A percentile compares a stretch with the other conserved stretches of the same genome.
phyloP scores from a whole-genome alignment of 2,113 vertebrate species.

The Pagrus major region DNA sequence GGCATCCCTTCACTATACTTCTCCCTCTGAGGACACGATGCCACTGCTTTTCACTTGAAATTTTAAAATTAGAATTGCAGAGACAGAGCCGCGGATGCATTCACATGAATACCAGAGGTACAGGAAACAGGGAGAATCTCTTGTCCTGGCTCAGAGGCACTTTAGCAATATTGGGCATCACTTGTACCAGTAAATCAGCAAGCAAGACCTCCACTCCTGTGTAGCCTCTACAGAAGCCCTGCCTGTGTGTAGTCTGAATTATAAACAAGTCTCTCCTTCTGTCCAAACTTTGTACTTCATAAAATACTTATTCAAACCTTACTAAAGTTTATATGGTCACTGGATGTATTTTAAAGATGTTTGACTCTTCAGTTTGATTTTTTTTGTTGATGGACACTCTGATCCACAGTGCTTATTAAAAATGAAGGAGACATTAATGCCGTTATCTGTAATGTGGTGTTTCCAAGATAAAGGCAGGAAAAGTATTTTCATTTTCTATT shows the following conservation, averaged over 20 bases:
- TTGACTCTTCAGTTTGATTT: background rate
- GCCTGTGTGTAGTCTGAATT: background rate
- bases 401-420: background rate
- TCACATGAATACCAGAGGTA: background rate
- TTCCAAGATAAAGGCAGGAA: background rate
- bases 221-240: background rate
- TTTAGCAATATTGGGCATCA: background rate
- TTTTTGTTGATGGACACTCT: background rate
- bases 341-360: background rate
- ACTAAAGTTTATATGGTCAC: background rate
- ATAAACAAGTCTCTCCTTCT: background rate
- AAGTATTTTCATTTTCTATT: background rate
- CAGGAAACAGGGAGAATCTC: background rate
- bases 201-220: background rate
- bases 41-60: background rate
- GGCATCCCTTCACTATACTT: background rate
- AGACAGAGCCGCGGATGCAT: background rate
- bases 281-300: background rate
- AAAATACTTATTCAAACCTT: background rate
- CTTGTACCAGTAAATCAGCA: background rate
- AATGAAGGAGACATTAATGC: background rate
- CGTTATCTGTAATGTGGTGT: background rate
- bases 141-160: conserved; percentile 1
- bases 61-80: background rate
- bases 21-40: background rate